Percentiles rank a stretch among this genome's conserved stretches.
These are phyloP conservation scores for Litocranius walleri DNA, from an alignment of 2,113 vertebrate genomes.

Conservation along the genomic window DNA sequence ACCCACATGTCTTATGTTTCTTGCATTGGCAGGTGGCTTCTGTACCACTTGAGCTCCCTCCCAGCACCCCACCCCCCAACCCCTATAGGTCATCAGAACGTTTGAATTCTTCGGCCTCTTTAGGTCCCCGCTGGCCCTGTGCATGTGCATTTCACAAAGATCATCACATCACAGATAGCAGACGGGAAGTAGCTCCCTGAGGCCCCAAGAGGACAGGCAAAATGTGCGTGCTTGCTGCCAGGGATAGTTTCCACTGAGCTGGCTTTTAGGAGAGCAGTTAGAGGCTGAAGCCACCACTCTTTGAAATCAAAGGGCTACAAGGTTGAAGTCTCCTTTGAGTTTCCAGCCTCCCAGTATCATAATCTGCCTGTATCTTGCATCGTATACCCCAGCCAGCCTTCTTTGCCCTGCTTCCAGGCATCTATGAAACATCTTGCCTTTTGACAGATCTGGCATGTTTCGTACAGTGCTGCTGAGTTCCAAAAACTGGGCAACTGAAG, in stretches of 20 bases:
- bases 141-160: neutral
- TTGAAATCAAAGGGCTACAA: neutral
- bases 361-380: neutral
- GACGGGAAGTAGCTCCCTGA: conserved; percentile 19
- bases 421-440: neutral
- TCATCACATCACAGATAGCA: neutral
- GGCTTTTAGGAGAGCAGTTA: fast-evolving
- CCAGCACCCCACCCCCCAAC: neutral
- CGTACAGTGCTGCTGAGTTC: neutral
- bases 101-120: neutral
- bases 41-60: neutral
- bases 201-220: neutral
- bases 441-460: neutral
- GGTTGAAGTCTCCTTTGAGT: neutral
- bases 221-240: neutral
- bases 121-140: neutral
- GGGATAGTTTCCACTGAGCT: neutral
- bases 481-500: neutral
- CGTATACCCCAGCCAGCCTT: fast-evolving
- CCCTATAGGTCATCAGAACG: neutral
- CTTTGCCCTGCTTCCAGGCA: neutral
- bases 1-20: neutral
- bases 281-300: fast-evolving
- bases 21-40: neutral
- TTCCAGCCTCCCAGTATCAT: neutral